A percentile compares a stretch with the other conserved stretches of the same genome.
These are phyloP conservation scores for Ichneumoninae sp. DNA, from an alignment of 2,888 invertebrate genomes.

Conservation along the genomic window DNA sequence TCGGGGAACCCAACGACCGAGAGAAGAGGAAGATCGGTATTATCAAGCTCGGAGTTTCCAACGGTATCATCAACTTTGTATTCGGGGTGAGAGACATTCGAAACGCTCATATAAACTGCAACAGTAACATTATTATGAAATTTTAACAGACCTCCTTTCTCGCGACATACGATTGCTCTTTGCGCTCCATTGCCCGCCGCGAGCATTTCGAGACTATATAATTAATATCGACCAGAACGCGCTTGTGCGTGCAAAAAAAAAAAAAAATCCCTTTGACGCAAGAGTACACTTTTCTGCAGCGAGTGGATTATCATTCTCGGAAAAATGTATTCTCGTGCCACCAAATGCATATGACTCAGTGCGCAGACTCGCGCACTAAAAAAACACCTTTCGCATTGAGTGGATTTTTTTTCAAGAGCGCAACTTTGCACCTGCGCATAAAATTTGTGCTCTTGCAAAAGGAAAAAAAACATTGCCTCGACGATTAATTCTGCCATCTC, in stretches of 20 bases:
- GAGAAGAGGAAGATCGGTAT: conserved; percentile 92
- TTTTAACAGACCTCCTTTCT: background rate
- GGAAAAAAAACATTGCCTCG: no score
- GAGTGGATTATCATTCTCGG: background rate
- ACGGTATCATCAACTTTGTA: conserved; percentile 92
- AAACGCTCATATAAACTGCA: conserved; percentile 31
- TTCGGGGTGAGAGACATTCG: conserved; percentile 90
- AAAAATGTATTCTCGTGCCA: background rate
- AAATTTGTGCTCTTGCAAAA: no score
- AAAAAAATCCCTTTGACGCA: background rate
- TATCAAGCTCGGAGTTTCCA: conserved; percentile 90
- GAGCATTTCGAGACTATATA: conserved; percentile 1
- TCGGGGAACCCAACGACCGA: conserved; percentile 85
- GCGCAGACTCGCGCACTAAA: background rate
- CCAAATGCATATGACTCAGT: background rate
- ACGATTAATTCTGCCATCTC: background rate
- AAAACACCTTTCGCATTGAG: conserved; percentile 43
- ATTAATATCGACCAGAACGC: conserved; percentile 17
- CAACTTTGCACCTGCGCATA: background rate
- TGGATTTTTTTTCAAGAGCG: conserved; percentile 31
- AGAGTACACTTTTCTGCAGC: background rate
- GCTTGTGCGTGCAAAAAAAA: background rate
- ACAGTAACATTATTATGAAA: conserved; percentile 5
- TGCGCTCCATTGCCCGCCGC: conserved; percentile 3
- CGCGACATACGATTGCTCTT: conserved; percentile 1